Base-by-base conservation (phyloP, 1,140 invertebrate genomes). In the Oryctes rhinoceros region DNA sequence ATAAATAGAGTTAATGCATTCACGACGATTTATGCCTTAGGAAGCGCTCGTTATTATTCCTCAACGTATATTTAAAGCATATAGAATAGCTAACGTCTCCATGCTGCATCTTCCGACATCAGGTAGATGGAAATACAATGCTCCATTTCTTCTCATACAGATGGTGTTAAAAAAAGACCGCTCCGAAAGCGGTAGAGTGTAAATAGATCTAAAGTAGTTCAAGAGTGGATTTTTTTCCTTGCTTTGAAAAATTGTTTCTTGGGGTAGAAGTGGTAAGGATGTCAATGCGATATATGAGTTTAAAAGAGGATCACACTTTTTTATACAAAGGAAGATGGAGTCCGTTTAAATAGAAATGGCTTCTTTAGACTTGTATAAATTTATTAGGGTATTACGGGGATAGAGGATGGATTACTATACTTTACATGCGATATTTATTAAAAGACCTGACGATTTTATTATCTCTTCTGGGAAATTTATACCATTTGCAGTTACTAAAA, bases 111-210 rank as follows among this genome's bases (percentile, higher is more conserved):
- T 30, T 35, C 65, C 3, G 5, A 62, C 53, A 7, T 71, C 65
- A 71, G 65, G 65, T 71, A 71, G 65, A 35, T 35, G 65, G 65
- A 71, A 71, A 71, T 24, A 71, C 65, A 71, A 71, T 71, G 65
- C 65, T 71, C 65, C 65, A 71, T 71, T 71, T 71, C 65, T 71
- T 71, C 65, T 71, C 65, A 71, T 24, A 30, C 11, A 13, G 65
- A 71, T 24, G 24, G 65, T 37, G 65, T 71, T 71, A 71, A 71
- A 71, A 71, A 71, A 71, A 24, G 62, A 18, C 24, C 18, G 10
- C 62, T 18, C 24, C 0, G 2, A 30, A 44, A 35, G 65, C 65
- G 65, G 65, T 71, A 71, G 24, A 71, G 65, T 71, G 65, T 71
- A 71, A 71, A 71, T 71, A 37, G 65, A 37, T 35, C 24, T 37